Base-by-base conservation (phyloP, 2,113 vertebrate species). In the Sinocyclocheilus grahami region DNA sequence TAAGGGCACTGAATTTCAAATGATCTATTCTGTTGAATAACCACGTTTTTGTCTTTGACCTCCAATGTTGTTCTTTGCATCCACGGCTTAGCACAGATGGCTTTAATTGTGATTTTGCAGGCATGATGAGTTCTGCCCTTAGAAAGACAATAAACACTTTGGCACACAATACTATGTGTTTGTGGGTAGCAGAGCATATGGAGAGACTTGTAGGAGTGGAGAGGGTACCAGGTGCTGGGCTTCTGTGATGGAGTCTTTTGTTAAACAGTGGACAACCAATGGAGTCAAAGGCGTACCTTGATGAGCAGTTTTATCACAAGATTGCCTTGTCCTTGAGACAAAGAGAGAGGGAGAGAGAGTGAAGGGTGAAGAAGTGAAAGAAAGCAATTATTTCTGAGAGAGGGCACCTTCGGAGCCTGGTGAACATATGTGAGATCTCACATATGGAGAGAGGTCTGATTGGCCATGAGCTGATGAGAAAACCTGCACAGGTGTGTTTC, bases 61-160 rank as follows among this genome's bases (percentile, higher is more conserved):
- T 80, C 85, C 77, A 67, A 20, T 85, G 82, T 27, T 83, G 24
- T 58, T 88, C 33, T 79, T 78, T 79, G 81, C 51, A 77, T 55
- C 71, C 51, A 60, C 42, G 62, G 62, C 46, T 37, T 48, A 6
- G 53, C 79, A 83, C 88, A 86, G 88, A 89, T 89, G 88, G 85
- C 85, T 86, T 79, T 75, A 72, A 69, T 74, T 80, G 69, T 84
- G 82, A 30, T 90, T 76, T 78, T 60, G 63, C 60, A 86, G 58
- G 75, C 78, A 60, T 85, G 79, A 90, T 85, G 78, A 84, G 53
- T 79, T 85, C 75, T 24, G 33, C 33, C 78, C 79, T 80, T 65
- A 83, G 65, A 88, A 84, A 89, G 58, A 88, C 85, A 82, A 83
- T 83, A 30, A 87, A 67, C 78, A 60, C 60, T 87, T 90, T 80